Evolutionary conservation across 2,888 invertebrate genomes (phyloP).

Genomic region (Agrochola lychnidis): DNA sequence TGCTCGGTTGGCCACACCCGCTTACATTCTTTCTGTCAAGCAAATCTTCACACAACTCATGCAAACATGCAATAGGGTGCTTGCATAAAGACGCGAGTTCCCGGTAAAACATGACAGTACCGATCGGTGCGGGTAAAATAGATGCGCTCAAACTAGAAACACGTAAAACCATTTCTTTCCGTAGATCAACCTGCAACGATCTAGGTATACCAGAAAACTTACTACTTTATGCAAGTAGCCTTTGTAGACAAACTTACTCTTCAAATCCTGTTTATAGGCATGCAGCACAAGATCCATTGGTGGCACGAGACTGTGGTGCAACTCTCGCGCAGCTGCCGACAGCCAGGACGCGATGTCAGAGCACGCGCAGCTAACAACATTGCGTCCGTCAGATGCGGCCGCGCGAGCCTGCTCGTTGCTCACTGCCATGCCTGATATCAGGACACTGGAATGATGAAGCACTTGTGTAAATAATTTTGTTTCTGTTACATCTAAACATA

Average conservation of each 20-base stretch:
- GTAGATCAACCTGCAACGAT: neutral
- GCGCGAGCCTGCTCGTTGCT: slow-evolving; percentile 85
- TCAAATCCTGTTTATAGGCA: slow-evolving; percentile 84
- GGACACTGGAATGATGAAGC: slow-evolving; percentile 71
- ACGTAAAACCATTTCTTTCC: no score
- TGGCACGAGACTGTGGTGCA: slow-evolving; percentile 84
- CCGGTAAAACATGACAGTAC: neutral
- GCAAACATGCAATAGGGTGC: neutral
- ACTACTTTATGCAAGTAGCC: neutral
- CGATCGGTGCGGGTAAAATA: no score
- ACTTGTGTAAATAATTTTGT: neutral
- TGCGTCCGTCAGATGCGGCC: slow-evolving; percentile 78
- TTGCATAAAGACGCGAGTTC: no score
- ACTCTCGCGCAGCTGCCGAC: slow-evolving; percentile 81
- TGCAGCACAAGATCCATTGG: slow-evolving; percentile 85
- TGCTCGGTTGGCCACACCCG: neutral
- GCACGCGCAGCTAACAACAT: slow-evolving; percentile 83
- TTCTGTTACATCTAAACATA: neutral
- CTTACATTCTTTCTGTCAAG: neutral
- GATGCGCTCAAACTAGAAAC: no score
- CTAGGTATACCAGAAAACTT: neutral
- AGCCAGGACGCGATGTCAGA: slow-evolving; percentile 85
- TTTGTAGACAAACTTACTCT: slow-evolving; percentile 72
- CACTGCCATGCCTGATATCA: slow-evolving; percentile 85
- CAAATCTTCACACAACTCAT: neutral